Conservation (phyloP, 1,140 invertebrate genomes). For the Arion vulgaris region DNA sequence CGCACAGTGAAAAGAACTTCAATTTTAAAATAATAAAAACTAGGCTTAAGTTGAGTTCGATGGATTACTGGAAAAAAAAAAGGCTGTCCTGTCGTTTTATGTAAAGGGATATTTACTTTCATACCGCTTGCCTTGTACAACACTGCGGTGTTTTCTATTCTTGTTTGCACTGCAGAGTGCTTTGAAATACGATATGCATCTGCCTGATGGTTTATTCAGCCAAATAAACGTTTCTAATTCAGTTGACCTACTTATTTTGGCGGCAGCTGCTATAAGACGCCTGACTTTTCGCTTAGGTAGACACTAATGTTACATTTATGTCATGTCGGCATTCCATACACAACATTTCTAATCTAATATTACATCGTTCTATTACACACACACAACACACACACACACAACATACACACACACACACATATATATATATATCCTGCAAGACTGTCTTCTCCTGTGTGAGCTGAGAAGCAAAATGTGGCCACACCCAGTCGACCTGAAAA, state of each 20-base stretch:
- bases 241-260: background rate
- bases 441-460: too few relatives aligned
- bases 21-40: background rate
- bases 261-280: background rate
- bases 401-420: too few relatives aligned
- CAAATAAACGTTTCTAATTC: background rate
- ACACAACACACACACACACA: too few relatives aligned
- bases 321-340: too few relatives aligned
- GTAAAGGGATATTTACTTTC: background rate
- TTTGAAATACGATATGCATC: background rate
- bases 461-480: too few relatives aligned
- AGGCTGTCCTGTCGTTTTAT: background rate
- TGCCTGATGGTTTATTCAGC: background rate
- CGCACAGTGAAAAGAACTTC: background rate
- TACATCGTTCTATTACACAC: too few relatives aligned
- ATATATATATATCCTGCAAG: too few relatives aligned
- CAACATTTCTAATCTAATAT: too few relatives aligned
- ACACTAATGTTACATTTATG: too few relatives aligned
- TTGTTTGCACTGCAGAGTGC: background rate
- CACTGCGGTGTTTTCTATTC: background rate
- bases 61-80: background rate
- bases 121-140: background rate
- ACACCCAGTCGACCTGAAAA: too few relatives aligned
- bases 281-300: too few relatives aligned
- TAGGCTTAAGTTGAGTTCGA: background rate